These are phyloP conservation scores for Linyphia triangularis DNA, from an alignment of 2,888 invertebrate species.

Conservation along the genomic window DNA sequence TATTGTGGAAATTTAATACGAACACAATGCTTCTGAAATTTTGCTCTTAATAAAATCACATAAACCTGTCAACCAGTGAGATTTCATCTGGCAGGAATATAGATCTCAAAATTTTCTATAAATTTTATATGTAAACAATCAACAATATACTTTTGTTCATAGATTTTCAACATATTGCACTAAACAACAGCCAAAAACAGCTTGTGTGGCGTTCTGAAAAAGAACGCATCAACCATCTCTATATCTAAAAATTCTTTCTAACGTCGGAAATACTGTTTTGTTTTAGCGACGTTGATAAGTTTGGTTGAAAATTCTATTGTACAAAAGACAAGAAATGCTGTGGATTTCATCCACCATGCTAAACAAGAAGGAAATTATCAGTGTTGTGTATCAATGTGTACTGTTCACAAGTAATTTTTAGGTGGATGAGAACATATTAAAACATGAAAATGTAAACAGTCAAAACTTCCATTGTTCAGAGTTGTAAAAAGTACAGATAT, in stretches of 20 bases:
- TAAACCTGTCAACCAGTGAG: constrained; percentile 15
- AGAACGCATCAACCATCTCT: constrained; percentile 60
- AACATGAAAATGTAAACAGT: not conserved
- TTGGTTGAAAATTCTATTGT: constrained; percentile 49
- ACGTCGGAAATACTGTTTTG: constrained; percentile 62
- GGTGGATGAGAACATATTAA: constrained; percentile 5
- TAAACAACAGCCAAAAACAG: constrained; percentile 62
- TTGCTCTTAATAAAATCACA: constrained; percentile 67
- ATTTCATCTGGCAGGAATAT: constrained; percentile 58
- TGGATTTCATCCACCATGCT: constrained; percentile 68
- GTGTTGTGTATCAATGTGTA: constrained; percentile 68
- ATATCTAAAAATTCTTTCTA: constrained; percentile 66
- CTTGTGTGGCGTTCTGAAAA: constrained; percentile 55
- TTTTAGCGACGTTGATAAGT: constrained; percentile 70
- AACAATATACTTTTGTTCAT: constrained; percentile 65
- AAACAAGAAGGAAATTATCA: constrained; percentile 57
- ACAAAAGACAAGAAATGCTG: constrained; percentile 51
- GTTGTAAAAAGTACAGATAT: constrained; percentile 6
- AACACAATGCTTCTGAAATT: constrained; percentile 61
- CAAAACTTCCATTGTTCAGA: constrained; percentile 17
- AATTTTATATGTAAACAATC: constrained; percentile 71
- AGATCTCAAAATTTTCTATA: constrained; percentile 69
- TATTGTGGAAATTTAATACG: constrained; percentile 66
- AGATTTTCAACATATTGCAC: constrained; percentile 68
- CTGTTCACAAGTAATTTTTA: constrained; percentile 52